Evolutionary conservation across 30 jellyfish, hydroid and myxozoan species (phyloP), one percentile per base, ranked within the genome.

Genomic region (Mastigias papua): DNA sequence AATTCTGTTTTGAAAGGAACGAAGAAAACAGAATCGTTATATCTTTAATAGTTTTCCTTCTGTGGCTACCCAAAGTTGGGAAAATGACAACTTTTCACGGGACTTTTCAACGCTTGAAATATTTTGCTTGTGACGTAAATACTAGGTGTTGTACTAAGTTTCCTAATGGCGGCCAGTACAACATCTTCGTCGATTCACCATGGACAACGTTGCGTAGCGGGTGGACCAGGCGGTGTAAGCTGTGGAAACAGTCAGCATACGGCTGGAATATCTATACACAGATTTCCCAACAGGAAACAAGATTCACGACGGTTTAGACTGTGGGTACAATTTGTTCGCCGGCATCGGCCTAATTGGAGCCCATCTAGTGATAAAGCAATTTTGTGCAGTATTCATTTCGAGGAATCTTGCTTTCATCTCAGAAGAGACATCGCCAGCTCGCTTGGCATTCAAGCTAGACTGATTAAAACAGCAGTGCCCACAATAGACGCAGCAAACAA

Each of bases 401-500:
- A 63, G 22, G 91, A 81, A 19, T 63, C 73, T 1, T 62, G 84
- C 64, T 81, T 81, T 32, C 48, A 48, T 7, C 62, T 48, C 42
- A 42, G 70, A 81, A 69, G 27, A 68, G 82, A 64, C 21, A 49
- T 81, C 21, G 91, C 91, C 51, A 35, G n/a, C 67, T 26, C 64
- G 42, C 81, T 81, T 48, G 91, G 91, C 46, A 81, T 81, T 51
- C 67, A 42, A 30, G 48, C 23, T n/a, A 33, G 15, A n/a, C 81
- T 81, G 22, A 81, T 62, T n/a, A 57, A 80, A 13, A 81, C 67
- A 62, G 91, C 91, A 34, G 70, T 63, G n/a, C 91, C 91, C 21
- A 31, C 91, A 5, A 32, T 81, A 16, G 82, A 81, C 42, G 91
- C 91, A 30, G 91, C 91, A 64, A 81, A 46, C 19, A 27, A 74